phyloP scores from a whole-genome alignment of 2,888 invertebrate genomes.

The Drepanosiphum platanoidis region DNA sequence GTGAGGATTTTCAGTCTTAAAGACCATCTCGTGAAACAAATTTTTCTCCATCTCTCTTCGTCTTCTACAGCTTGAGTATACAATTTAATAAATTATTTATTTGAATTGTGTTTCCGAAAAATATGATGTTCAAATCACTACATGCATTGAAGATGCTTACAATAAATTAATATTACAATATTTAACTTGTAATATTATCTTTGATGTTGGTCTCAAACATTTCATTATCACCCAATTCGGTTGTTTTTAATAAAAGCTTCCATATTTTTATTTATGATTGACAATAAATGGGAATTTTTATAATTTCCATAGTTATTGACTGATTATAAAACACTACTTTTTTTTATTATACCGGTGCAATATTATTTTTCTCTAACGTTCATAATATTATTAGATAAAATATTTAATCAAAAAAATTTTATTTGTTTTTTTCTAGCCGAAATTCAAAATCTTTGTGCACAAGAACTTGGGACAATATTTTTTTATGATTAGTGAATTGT shows the following conservation, averaged over 20 bases:
- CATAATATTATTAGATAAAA: not conserved
- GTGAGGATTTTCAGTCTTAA: no score
- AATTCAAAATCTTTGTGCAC: constrained; percentile 57
- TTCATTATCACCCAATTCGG: no score
- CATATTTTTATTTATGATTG: no score
- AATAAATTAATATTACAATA: no score
- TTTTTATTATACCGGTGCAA: not conserved
- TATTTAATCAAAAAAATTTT: not conserved
- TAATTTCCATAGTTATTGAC: not conserved
- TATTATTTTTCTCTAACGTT: not conserved
- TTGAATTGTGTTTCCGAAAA: not conserved
- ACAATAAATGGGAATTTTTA: no score
- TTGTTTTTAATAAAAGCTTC: no score
- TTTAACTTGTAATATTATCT: no score
- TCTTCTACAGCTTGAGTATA: no score
- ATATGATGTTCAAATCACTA: not conserved
- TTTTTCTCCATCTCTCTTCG: no score
- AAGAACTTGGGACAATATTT: constrained; percentile 59
- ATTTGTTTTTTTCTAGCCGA: constrained; percentile 30
- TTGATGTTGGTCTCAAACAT: no score
- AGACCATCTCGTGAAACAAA: no score
- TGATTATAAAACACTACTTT: not conserved
- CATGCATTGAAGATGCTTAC: no score
- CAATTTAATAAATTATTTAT: not conserved
- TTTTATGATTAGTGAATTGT: constrained; percentile 45